A percentile compares a stretch with the other conserved stretches of the same genome.
These are phyloP conservation scores for Promerops cafer DNA, from an alignment of 2,113 vertebrate genomes.

Conservation along the genomic window DNA sequence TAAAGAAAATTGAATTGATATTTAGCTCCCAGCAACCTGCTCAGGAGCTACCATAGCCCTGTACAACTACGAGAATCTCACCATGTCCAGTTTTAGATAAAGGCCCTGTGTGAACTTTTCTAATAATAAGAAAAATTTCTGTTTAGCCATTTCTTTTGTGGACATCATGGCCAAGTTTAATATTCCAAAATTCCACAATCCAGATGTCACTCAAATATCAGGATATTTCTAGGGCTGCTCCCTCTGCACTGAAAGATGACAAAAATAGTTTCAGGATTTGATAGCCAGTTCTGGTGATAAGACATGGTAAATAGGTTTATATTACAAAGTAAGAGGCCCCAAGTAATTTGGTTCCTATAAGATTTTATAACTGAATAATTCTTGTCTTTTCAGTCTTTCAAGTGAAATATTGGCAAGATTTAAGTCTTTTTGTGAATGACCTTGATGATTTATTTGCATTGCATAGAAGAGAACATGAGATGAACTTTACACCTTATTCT, in stretches of 20 bases:
- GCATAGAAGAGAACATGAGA: not conserved
- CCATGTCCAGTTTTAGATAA: not conserved
- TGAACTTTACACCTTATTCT: not conserved
- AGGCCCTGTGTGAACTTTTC: not conserved
- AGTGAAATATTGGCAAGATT: not conserved
- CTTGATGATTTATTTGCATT: not conserved
- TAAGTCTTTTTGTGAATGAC: not conserved
- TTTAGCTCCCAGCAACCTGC: not conserved
- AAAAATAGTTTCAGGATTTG: not conserved
- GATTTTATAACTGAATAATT: not conserved
- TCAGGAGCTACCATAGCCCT: not conserved
- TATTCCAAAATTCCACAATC: not conserved
- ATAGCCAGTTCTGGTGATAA: not conserved
- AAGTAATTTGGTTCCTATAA: not conserved
- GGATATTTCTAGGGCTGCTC: not conserved
- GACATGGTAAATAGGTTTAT: not conserved
- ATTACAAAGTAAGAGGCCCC: not conserved
- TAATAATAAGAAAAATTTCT: not conserved
- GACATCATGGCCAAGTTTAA: not conserved
- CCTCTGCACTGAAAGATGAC: not conserved
- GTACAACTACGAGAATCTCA: not conserved
- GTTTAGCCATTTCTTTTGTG: not conserved
- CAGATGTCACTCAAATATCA: not conserved
- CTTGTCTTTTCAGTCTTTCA: not conserved
- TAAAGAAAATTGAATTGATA: not conserved